Evolutionary conservation across 2,888 invertebrate species (phyloP).

Genomic region (Oasisia sp.): DNA sequence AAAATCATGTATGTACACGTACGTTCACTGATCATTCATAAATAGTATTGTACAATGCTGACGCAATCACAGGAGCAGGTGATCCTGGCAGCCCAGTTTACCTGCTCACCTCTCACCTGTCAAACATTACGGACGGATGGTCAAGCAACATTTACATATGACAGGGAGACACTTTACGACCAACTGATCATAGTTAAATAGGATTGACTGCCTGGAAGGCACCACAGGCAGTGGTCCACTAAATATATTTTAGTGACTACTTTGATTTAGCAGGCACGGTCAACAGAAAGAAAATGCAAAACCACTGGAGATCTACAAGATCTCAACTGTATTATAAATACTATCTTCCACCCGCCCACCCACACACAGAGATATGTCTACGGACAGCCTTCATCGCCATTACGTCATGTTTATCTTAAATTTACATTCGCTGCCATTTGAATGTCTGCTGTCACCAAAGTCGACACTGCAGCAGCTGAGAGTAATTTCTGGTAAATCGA

Average conservation of each 20-base stretch:
- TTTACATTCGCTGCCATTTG: too few relatives aligned
- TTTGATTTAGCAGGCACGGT: background rate
- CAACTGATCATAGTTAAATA: background rate
- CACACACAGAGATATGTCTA: too few relatives aligned
- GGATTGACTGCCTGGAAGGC: too few relatives aligned
- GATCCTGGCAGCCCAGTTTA: background rate
- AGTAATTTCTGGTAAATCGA: too few relatives aligned
- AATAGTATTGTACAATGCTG: background rate
- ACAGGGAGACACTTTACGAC: background rate
- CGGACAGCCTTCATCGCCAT: too few relatives aligned
- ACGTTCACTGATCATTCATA: background rate
- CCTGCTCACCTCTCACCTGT: background rate
- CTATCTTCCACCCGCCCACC: too few relatives aligned
- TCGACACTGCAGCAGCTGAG: too few relatives aligned
- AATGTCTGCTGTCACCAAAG: too few relatives aligned
- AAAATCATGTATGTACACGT: background rate
- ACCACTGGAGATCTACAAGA: background rate
- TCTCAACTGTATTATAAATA: background rate
- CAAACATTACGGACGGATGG: background rate
- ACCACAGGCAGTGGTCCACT: background rate
- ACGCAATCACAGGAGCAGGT: background rate
- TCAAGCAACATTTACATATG: conserved; percentile 8
- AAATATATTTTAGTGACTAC: background rate
- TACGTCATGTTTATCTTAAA: too few relatives aligned
- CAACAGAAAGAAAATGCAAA: background rate